These are phyloP conservation scores for Alosa alosa DNA, from an alignment of 2,113 vertebrate species.

Conservation along the genomic window DNA sequence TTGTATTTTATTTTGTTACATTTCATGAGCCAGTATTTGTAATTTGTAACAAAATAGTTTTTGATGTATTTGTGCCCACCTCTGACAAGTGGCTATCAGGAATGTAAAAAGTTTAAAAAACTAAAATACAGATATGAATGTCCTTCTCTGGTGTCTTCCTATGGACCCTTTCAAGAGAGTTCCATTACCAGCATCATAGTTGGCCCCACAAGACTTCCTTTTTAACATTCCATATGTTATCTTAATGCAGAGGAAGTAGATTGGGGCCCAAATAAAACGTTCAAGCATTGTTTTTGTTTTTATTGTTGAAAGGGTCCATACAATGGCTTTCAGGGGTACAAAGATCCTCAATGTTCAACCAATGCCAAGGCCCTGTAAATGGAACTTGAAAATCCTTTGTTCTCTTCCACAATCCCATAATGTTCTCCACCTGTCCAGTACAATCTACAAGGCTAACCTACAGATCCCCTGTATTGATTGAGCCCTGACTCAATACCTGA, in stretches of 20 bases:
- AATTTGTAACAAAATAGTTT: no score
- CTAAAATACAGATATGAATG: neutral
- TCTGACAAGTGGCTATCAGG: neutral
- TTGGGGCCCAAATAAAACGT: no score
- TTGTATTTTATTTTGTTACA: no score
- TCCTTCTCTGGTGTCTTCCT: neutral
- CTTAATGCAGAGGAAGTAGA: no score
- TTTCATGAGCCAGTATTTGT: no score
- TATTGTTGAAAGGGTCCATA: no score
- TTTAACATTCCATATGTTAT: no score
- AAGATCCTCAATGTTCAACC: neutral
- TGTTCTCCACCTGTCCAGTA: neutral
- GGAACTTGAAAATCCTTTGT: neutral
- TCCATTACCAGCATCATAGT: no score
- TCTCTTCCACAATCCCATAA: neutral
- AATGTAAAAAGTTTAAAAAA: neutral
- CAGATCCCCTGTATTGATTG: neutral
- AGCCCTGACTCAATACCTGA: neutral
- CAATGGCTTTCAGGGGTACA: neutral
- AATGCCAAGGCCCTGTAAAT: neutral
- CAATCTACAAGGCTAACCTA: neutral
- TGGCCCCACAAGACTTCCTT: no score
- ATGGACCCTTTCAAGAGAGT: no score
- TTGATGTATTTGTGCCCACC: no score
- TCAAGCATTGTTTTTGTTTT: no score